Evolutionary conservation across 2,888 invertebrate genomes (phyloP).

Genomic region (Pristionchus entomophagus): DNA sequence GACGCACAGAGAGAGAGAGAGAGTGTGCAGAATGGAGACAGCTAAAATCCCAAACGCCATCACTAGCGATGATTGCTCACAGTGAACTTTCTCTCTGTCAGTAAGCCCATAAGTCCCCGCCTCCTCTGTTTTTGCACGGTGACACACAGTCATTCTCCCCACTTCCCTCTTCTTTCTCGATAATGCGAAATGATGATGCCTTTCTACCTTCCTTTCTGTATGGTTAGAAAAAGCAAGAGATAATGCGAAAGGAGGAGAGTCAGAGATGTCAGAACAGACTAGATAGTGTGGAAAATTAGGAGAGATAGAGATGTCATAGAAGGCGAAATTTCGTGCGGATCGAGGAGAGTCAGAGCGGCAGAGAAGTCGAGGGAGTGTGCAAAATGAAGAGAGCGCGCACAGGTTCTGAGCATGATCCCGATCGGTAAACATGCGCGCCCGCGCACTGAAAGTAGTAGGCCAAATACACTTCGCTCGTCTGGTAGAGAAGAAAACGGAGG

Average conservation of each 20-base stretch:
- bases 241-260: background rate
- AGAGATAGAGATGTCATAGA: no score
- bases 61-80: no score
- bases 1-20: no score
- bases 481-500: no score
- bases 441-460: background rate
- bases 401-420: background rate
- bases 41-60: no score
- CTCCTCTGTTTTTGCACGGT: background rate
- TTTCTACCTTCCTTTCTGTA: no score
- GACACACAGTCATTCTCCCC: background rate
- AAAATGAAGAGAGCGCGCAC: background rate
- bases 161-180: no score
- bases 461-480: background rate
- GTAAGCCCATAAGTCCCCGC: constrained; percentile 23
- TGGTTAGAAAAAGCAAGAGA: background rate
- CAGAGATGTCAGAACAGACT: no score
- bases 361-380: background rate
- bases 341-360: background rate
- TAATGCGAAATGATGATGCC: background rate
- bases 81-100: no score
- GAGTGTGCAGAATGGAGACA: background rate
- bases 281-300: no score
- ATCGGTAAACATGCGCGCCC: background rate
- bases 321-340: background rate